Evolutionary conservation across 2,797 vertebrate genomes (phyloP).

Genomic region (Alauda arvensis): DNA sequence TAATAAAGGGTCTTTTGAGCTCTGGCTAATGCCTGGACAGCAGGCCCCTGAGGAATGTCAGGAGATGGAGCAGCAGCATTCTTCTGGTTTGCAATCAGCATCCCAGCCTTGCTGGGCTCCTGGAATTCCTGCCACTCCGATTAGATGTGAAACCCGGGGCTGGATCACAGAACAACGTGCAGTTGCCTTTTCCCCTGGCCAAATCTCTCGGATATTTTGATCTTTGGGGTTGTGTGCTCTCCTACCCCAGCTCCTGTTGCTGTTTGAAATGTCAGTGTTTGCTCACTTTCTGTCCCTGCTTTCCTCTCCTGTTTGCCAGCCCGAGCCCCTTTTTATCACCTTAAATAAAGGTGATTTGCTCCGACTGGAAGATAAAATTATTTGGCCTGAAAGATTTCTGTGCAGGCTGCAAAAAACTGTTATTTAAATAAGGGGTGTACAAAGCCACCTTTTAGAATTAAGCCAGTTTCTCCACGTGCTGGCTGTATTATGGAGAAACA

Average conservation of each 20-base stretch:
- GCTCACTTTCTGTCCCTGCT: neutral
- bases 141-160: neutral
- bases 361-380: neutral
- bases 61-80: conserved; percentile 27
- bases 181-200: neutral
- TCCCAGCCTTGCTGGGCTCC: neutral
- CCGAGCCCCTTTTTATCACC: neutral
- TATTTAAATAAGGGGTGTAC: neutral
- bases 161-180: neutral
- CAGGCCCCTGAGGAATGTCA: conserved; percentile 1
- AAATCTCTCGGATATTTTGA: neutral
- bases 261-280: neutral
- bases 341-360: neutral
- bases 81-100: neutral
- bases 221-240: neutral
- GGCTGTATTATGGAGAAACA: neutral
- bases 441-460: conserved; percentile 3
- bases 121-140: neutral
- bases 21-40: neutral
- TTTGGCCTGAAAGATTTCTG: neutral
- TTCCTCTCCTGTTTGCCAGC: neutral
- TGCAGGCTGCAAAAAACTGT: neutral
- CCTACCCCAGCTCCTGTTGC: neutral
- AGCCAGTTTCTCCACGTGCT: rapidly evolving
- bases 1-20: neutral